Percentiles rank a stretch among this genome's conserved stretches.
Conservation (phyloP, 2,797 vertebrate genomes). For the Chaenodraco wilsoni region DNA sequence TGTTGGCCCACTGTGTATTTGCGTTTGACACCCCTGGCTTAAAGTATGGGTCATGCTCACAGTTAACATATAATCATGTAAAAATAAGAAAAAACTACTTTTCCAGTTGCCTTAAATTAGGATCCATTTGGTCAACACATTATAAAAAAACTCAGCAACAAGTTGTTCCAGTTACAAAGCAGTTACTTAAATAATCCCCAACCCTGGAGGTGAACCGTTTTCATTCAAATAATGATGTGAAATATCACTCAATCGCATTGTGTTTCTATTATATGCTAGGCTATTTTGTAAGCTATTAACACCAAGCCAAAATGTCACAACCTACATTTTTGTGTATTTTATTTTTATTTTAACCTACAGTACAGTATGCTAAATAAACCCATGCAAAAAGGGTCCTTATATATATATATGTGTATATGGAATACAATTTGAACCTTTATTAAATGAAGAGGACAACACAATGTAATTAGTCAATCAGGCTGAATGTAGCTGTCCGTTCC, state of each 20-base stretch:
- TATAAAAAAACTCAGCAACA: not conserved
- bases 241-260: not conserved
- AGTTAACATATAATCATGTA: not conserved
- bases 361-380: not conserved
- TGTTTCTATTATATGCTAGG: too few relatives aligned
- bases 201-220: not conserved
- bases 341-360: too few relatives aligned
- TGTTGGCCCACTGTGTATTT: too few relatives aligned
- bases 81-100: not conserved
- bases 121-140: not conserved
- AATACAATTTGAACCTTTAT: conserved; percentile 10
- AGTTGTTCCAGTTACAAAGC: not conserved
- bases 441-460: not conserved
- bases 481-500: not conserved
- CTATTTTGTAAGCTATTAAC: too few relatives aligned
- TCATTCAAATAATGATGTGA: not conserved
- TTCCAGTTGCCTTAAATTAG: not conserved
- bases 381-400: not conserved
- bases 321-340: too few relatives aligned
- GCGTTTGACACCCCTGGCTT: too few relatives aligned
- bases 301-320: too few relatives aligned
- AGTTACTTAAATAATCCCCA: not conserved
- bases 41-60: not conserved
- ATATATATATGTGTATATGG: not conserved
- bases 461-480: not conserved